Conservation (phyloP, 2,113 vertebrate genomes). For the Hippocampus barbouri region DNA sequence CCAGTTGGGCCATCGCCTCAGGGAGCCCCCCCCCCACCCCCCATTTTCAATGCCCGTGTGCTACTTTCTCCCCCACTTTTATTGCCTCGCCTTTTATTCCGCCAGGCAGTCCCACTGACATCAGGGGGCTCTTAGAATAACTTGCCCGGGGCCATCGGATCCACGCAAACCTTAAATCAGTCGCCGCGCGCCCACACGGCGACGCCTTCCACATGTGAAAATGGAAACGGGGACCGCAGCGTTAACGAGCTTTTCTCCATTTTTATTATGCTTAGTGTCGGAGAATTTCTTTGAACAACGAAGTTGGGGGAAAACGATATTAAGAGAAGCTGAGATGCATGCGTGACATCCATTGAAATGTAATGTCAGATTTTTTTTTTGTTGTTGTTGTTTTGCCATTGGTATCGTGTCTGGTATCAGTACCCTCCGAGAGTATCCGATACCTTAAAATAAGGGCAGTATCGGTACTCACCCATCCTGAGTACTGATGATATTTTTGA, state of each 20-base stretch:
- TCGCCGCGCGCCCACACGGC: slow-evolving; percentile 58
- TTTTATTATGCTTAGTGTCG: neutral
- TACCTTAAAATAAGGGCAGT: too few relatives aligned
- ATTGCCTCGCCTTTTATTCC: slow-evolving; percentile 81
- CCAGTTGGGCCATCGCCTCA: slow-evolving; percentile 79
- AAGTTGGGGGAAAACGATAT: neutral
- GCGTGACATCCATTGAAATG: neutral
- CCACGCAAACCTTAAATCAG: slow-evolving; percentile 78
- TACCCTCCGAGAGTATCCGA: too few relatives aligned
- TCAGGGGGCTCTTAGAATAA: slow-evolving; percentile 80
- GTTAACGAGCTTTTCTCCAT: slow-evolving; percentile 24
- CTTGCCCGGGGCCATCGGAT: slow-evolving; percentile 74
- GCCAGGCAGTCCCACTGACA: slow-evolving; percentile 79
- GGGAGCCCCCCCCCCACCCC: slow-evolving; percentile 71
- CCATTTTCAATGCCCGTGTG: slow-evolving; percentile 73
- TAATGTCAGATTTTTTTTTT: too few relatives aligned
- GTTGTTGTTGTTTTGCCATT: too few relatives aligned
- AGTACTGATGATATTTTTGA: too few relatives aligned
- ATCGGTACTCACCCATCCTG: too few relatives aligned
- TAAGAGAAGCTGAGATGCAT: neutral
- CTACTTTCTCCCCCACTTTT: slow-evolving; percentile 74
- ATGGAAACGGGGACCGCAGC: slow-evolving; percentile 60
- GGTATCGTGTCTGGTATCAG: too few relatives aligned
- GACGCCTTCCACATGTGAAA: slow-evolving; percentile 70
- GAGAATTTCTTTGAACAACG: too few relatives aligned